Percentiles rank a stretch among this genome's conserved stretches.
Evolutionary conservation across 2,113 vertebrate species (phyloP).

Genomic region (Cryptomyrus ogoouensis): DNA sequence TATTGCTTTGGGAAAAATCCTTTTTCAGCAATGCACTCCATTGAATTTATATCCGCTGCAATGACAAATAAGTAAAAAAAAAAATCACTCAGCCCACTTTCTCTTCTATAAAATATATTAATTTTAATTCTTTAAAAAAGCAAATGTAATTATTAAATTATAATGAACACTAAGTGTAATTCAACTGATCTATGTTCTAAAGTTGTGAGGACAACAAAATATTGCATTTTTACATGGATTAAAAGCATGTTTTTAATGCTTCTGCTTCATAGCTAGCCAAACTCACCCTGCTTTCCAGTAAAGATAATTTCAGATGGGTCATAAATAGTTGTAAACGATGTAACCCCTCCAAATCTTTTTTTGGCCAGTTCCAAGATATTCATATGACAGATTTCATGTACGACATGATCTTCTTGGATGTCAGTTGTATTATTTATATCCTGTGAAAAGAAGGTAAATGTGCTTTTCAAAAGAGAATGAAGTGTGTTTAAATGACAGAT

Average conservation of each 20-base stretch:
- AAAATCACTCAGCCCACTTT: neutral
- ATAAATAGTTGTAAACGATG: constrained; percentile 63
- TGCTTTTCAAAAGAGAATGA: neutral
- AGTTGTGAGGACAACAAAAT: neutral
- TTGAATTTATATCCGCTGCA: constrained; percentile 5
- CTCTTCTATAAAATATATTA: neutral
- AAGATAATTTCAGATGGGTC: constrained; percentile 39
- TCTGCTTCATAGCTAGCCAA: neutral
- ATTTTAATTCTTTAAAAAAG: neutral
- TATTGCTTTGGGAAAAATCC: constrained; percentile 42
- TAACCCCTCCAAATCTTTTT: constrained; percentile 53
- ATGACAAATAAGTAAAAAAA: neutral
- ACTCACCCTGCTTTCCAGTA: constrained; percentile 49
- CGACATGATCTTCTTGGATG: accelerated
- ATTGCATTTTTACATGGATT: neutral
- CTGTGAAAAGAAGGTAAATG: neutral
- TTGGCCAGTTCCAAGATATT: constrained; percentile 64
- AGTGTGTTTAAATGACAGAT: neutral
- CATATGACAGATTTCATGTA: neutral
- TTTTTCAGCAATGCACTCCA: constrained; percentile 34
- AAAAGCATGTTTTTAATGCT: neutral
- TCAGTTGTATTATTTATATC: constrained; percentile 29
- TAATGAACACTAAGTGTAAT: neutral
- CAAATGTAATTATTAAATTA: neutral
- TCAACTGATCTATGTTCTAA: neutral